These are phyloP conservation scores for Pemphredon lugubris DNA, from an alignment of 2,888 invertebrate genomes.

Conservation along the genomic window DNA sequence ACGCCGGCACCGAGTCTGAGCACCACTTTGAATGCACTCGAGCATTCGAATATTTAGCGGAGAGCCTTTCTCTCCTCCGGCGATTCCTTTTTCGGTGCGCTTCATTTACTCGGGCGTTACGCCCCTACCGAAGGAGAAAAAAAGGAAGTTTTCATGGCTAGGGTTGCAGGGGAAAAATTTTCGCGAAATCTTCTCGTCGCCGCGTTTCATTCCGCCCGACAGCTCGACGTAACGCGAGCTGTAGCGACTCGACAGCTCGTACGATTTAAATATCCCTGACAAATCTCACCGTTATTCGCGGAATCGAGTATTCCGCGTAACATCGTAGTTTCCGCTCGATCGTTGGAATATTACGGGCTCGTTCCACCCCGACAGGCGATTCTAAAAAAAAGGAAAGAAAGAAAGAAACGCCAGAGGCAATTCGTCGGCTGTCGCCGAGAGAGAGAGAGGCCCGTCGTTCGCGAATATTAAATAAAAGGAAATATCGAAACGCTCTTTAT, in stretches of 20 bases:
- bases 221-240: constrained; percentile 53
- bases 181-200: constrained; percentile 72
- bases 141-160: constrained; percentile 52
- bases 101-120: constrained; percentile 68
- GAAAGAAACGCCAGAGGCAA: no score
- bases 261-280: constrained; percentile 61
- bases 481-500: no score
- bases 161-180: constrained; percentile 63
- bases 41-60: constrained; percentile 63
- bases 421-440: no score
- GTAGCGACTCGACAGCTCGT: constrained; percentile 46
- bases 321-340: not conserved
- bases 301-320: constrained; percentile 34
- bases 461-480: no score
- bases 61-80: constrained; percentile 51
- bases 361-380: no score
- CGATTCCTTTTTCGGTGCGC: constrained; percentile 63
- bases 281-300: constrained; percentile 51
- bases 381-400: no score
- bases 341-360: not conserved
- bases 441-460: no score
- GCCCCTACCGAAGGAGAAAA: constrained; percentile 46
- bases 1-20: constrained; percentile 31
- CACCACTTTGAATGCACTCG: constrained; percentile 52
- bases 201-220: constrained; percentile 74